phyloP scores from a whole-genome alignment of 1,140 invertebrate genomes.

The Meloidogyne exigua region DNA sequence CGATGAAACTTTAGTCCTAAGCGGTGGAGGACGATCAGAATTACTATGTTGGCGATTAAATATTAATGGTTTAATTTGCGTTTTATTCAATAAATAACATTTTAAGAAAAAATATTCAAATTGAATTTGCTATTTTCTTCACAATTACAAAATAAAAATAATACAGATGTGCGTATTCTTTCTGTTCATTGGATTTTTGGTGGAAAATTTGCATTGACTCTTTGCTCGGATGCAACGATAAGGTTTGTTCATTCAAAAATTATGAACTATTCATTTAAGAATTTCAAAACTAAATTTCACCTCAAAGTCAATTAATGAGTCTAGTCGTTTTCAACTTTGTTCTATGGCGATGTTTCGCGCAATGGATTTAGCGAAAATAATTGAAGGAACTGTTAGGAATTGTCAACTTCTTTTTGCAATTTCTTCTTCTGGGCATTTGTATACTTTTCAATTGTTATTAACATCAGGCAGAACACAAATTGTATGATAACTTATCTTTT shows the following conservation, averaged over 20 bases:
- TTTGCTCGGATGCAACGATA: constrained; percentile 10
- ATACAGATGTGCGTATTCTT: not conserved
- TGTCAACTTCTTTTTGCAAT: not conserved
- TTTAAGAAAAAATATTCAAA: not conserved
- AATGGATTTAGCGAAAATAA: not conserved
- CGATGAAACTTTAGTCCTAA: not conserved
- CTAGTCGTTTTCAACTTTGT: not conserved
- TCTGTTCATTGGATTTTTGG: constrained; percentile 4
- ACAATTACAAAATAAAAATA: not conserved
- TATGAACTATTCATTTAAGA: not conserved
- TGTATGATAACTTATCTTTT: not conserved
- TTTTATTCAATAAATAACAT: not conserved
- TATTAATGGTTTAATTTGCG: not conserved
- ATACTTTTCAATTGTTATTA: not conserved
- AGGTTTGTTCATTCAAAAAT: not conserved
- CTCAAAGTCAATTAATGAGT: not conserved
- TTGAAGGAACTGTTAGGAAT: not conserved
- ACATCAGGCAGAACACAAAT: not conserved
- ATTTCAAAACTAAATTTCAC: not conserved
- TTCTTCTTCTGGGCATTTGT: not conserved
- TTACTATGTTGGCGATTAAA: constrained; percentile 5
- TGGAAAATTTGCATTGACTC: not conserved
- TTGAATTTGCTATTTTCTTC: constrained; percentile 6
- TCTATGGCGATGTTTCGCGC: not conserved
- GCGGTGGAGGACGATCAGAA: constrained; percentile 16